phyloP scores from a whole-genome alignment of 92 coral and sea anemone genomes.

The Porites rus region DNA sequence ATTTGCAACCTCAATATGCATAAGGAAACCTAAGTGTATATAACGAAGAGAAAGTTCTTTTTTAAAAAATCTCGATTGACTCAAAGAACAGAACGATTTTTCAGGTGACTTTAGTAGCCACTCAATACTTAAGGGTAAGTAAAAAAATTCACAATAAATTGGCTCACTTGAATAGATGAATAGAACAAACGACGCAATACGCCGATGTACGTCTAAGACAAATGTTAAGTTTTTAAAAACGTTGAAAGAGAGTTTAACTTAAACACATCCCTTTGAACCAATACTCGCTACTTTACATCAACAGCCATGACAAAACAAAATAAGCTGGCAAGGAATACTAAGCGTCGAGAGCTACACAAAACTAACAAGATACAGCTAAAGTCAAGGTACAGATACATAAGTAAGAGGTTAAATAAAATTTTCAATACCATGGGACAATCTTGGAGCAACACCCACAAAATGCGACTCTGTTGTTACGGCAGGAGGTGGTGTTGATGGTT shows the following conservation, averaged over 20 bases:
- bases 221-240: not conserved
- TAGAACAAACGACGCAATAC: not conserved
- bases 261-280: not conserved
- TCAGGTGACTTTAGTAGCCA: not conserved
- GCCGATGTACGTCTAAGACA: not conserved
- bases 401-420: conserved; percentile 2
- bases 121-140: not conserved
- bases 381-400: not conserved
- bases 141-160: not conserved
- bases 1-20: conserved; percentile 3
- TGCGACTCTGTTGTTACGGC: conserved; percentile 83
- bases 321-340: not conserved
- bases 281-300: not conserved
- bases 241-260: not conserved
- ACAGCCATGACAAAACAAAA: not conserved
- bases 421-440: conserved; percentile 86
- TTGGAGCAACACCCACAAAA: conserved; percentile 91
- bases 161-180: not conserved
- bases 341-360: not conserved
- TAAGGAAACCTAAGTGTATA: not conserved
- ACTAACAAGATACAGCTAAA: not conserved
- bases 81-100: not conserved
- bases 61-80: not conserved
- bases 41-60: not conserved
- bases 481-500: conserved; percentile 70